Evolutionary conservation across 1,140 invertebrate species (phyloP), one percentile per base, ranked within the genome.

Genomic region (Protaetia brevitarsis): DNA sequence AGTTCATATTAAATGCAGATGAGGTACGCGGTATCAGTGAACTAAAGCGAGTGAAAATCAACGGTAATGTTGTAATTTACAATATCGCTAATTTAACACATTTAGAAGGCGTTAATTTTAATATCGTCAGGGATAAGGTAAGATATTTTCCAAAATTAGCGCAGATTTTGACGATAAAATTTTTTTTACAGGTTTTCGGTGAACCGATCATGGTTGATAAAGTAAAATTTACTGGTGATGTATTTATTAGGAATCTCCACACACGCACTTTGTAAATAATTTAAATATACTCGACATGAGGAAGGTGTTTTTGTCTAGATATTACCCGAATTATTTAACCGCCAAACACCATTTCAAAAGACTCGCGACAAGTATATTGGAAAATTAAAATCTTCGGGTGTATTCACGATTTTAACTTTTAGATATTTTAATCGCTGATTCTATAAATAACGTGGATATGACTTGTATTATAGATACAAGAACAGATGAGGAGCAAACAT

Each of bases 361-460:
- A 41, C 4, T 69, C 5, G 31, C 41, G 26, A 64, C 68, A 13
- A 61, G 65, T 58, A 58, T 66, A 64, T 63, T 60, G 34, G 1
- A 34, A 31, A 62, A 62, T 34, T 62, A 4, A 37, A 7, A 19
- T 67, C 63, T 3, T 41, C 21, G 6, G 29, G 2, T 57, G 31
- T 6, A 56, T 64, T 16, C 8, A 10, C 41, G 27, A 29, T 23
- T 56, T 56, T 13, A 56, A 3, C 26, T 74, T 76, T 59, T 36
- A 77, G 75, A 63, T 11, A 74, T 74, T 45, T 57, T 77, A 62
- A 21, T 70, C 8, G 64, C 69, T 13, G 56, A 64, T 41, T 58
- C 69, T 67, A 76, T 77, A n/a, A 77, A 77, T 57, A 67, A 73
- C 26, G 63, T 66, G 10, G 37, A 65, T 21, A 64, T 73, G n/a